These are phyloP conservation scores for Salvelinus fontinalis DNA, from an alignment of 2,113 vertebrate genomes.

Conservation along the genomic window DNA sequence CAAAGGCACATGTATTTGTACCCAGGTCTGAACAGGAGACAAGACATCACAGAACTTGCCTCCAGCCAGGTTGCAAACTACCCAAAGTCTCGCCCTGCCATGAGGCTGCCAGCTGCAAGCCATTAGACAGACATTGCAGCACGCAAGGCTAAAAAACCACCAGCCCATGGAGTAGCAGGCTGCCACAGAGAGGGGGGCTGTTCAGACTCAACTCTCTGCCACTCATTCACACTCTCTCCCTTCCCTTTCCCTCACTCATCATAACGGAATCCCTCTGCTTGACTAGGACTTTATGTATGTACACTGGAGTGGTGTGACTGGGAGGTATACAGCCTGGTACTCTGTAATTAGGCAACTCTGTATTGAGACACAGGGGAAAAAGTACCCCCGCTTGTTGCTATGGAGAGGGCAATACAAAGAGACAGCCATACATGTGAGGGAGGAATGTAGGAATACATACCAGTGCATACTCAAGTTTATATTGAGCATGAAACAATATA, in stretches of 20 bases:
- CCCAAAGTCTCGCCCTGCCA: slow-evolving; percentile 10
- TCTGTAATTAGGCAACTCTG: background rate
- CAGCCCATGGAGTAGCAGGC: slow-evolving; percentile 2
- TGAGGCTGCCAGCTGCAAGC: slow-evolving; percentile 20
- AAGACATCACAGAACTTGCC: background rate
- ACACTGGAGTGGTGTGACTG: background rate
- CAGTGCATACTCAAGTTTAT: background rate
- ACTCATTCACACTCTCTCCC: background rate
- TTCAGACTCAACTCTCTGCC: slow-evolving; percentile 14
- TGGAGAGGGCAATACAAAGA: background rate
- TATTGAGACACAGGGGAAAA: background rate
- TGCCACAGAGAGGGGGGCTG: slow-evolving; percentile 34
- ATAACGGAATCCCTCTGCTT: background rate
- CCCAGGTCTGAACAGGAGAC: slow-evolving; percentile 3
- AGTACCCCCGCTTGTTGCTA: background rate
- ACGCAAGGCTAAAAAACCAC: slow-evolving; percentile 58
- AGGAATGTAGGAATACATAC: background rate
- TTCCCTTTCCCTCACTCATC: slow-evolving; percentile 2
- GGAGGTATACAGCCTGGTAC: background rate
- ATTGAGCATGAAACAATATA: background rate
- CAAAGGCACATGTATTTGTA: background rate
- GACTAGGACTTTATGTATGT: background rate
- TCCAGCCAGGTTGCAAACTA: slow-evolving; percentile 6
- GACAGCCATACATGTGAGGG: background rate
- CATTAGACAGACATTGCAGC: slow-evolving; percentile 52